phyloP scores from a whole-genome alignment of 2,888 invertebrate species.

The Diaprepes abbreviatus region DNA sequence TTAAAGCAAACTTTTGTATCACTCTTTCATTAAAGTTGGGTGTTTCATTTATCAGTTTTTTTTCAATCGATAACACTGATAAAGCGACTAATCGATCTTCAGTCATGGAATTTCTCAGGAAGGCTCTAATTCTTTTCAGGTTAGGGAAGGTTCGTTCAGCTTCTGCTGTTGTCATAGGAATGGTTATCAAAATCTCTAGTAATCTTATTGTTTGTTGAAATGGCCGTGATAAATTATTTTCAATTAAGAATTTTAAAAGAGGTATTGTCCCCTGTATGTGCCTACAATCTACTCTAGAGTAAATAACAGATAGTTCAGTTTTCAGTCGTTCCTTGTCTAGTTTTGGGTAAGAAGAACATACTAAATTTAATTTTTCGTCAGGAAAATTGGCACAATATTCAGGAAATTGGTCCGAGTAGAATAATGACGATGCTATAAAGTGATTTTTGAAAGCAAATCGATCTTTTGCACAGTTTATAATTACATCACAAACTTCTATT shows the following conservation, averaged over 20 bases:
- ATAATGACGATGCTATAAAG: conserved; percentile 53
- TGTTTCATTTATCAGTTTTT: conserved; percentile 31
- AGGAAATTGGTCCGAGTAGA: conserved; percentile 50
- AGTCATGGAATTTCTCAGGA: conserved; percentile 54
- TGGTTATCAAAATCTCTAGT: conserved; percentile 55
- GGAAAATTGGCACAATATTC: conserved; percentile 49
- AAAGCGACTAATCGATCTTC: conserved; percentile 55
- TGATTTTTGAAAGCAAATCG: conserved; percentile 55
- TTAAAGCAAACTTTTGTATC: no score
- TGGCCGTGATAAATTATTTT: no score
- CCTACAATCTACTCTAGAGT: conserved; percentile 44
- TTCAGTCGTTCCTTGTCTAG: conserved; percentile 53
- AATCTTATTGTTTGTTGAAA: conserved; percentile 55
- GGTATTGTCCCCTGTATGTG: conserved; percentile 49
- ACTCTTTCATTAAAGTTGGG: no score
- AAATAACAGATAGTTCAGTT: no score
- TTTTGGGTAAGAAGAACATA: conserved; percentile 44
- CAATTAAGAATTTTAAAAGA: conserved; percentile 44
- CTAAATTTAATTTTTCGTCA: conserved; percentile 34
- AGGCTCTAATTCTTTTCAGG: conserved; percentile 55
- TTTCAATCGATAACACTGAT: conserved; percentile 51
- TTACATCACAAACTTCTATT: no score
- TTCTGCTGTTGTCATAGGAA: conserved; percentile 56
- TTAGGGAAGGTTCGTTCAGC: conserved; percentile 50
- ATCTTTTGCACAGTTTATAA: conserved; percentile 52